Conservation (phyloP, 2,888 invertebrate species). For the Agriopis marginaria region DNA sequence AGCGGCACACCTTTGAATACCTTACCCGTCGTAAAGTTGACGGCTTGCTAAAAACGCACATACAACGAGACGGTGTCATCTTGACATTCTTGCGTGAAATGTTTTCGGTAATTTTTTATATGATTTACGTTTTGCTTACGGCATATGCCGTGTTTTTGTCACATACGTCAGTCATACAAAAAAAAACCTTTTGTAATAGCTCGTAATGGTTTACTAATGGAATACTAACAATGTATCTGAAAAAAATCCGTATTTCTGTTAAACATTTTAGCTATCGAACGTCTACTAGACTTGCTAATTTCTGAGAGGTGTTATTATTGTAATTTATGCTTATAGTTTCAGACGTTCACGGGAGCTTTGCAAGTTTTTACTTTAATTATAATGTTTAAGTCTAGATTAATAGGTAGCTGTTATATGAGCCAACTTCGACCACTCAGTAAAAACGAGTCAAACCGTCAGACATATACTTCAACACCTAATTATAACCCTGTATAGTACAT, state of each 20-base stretch:
- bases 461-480: too few relatives aligned
- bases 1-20: slow-evolving; percentile 37
- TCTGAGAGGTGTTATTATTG: not conserved
- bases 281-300: too few relatives aligned
- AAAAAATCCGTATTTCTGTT: too few relatives aligned
- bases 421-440: too few relatives aligned
- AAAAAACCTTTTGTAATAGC: too few relatives aligned
- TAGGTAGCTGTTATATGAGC: not conserved
- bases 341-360: not conserved
- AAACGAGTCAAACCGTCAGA: too few relatives aligned
- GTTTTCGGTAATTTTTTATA: slow-evolving; percentile 23
- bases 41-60: slow-evolving; percentile 28
- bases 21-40: slow-evolving; percentile 23
- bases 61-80: slow-evolving; percentile 25
- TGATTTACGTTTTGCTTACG: slow-evolving; percentile 20
- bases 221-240: too few relatives aligned
- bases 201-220: too few relatives aligned
- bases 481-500: too few relatives aligned
- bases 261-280: too few relatives aligned
- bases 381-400: slow-evolving; percentile 3
- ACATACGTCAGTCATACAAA: not conserved
- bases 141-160: slow-evolving; percentile 4
- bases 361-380: not conserved
- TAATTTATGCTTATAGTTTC: not conserved
- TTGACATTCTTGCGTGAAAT: slow-evolving; percentile 28